Evolutionary conservation across 2,113 vertebrate genomes (phyloP).

Genomic region (Scomber scombrus): DNA sequence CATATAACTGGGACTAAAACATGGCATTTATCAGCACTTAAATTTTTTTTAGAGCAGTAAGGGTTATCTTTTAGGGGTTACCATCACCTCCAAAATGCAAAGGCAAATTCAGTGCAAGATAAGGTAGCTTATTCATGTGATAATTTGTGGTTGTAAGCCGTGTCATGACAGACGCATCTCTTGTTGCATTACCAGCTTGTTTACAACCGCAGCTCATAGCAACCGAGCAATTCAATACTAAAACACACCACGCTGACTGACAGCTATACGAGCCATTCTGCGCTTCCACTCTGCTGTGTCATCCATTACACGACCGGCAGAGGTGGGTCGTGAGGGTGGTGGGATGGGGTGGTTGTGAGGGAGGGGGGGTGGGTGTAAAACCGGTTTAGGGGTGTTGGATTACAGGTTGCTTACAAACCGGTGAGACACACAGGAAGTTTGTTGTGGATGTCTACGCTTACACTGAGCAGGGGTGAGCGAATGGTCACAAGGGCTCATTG

Average conservation of each 20-base stretch:
- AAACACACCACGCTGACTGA: slow-evolving; percentile 54
- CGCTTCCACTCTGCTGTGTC: slow-evolving; percentile 39
- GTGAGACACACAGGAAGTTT: slow-evolving; percentile 68
- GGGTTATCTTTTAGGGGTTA: slow-evolving; percentile 5
- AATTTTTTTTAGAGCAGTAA: neutral
- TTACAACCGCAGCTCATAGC: slow-evolving; percentile 75
- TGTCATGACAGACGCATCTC: slow-evolving; percentile 52
- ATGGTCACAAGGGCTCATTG: slow-evolving; percentile 35
- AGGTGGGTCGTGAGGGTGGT: slow-evolving; percentile 39
- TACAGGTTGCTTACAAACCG: slow-evolving; percentile 77
- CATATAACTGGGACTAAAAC: neutral
- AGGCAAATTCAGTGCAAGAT: neutral
- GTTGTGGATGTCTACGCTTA: slow-evolving; percentile 36
- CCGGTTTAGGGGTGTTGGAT: slow-evolving; percentile 78
- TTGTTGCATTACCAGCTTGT: slow-evolving; percentile 61
- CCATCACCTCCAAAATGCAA: neutral
- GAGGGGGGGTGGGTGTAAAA: slow-evolving; percentile 70
- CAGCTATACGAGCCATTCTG: slow-evolving; percentile 64
- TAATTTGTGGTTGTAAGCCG: slow-evolving; percentile 13
- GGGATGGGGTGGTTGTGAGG: neutral
- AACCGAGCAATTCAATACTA: slow-evolving; percentile 77
- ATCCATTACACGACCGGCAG: slow-evolving; percentile 58
- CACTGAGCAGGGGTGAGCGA: slow-evolving; percentile 44
- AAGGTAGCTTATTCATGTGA: slow-evolving; percentile 26
- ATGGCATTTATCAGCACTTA: neutral